A percentile compares a stretch with the other conserved stretches of the same genome.
Evolutionary conservation across 2,113 vertebrate genomes (phyloP).

Genomic region (Himantopus leucocephalus): DNA sequence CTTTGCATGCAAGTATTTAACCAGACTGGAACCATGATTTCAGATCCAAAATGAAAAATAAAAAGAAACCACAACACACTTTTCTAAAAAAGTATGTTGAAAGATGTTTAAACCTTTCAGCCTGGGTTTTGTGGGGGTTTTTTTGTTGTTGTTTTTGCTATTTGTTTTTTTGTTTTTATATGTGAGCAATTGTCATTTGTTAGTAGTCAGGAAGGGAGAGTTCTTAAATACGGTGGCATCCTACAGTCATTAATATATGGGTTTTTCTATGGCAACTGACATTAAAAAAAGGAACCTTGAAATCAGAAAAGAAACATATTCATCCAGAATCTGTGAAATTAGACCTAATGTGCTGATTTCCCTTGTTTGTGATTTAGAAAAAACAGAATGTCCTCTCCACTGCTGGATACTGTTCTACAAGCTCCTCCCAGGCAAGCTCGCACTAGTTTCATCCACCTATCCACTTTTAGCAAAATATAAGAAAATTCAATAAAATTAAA

Average conservation of each 20-base stretch:
- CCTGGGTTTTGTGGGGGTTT: fast-evolving
- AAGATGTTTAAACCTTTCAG: neutral
- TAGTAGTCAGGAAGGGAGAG: neutral
- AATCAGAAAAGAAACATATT: neutral
- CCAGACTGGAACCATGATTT: neutral
- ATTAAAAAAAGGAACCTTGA: neutral
- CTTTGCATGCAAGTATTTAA: neutral
- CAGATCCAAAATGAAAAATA: neutral
- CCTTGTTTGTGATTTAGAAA: neutral
- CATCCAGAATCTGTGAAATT: neutral
- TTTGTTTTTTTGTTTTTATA: neutral
- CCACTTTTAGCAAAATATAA: neutral
- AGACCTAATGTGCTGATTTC: neutral
- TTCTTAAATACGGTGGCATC: neutral
- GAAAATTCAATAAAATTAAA: neutral
- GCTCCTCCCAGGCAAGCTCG: neutral
- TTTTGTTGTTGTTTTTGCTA: neutral
- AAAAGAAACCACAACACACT: neutral
- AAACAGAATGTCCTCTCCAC: fast-evolving
- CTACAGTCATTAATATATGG: fast-evolving
- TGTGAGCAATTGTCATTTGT: neutral
- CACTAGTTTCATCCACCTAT: neutral
- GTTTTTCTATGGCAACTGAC: neutral
- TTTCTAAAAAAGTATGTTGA: neutral
- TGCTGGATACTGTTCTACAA: neutral